These are phyloP conservation scores for Noturus placidus DNA, from an alignment of 2,113 vertebrate species.

Conservation along the genomic window DNA sequence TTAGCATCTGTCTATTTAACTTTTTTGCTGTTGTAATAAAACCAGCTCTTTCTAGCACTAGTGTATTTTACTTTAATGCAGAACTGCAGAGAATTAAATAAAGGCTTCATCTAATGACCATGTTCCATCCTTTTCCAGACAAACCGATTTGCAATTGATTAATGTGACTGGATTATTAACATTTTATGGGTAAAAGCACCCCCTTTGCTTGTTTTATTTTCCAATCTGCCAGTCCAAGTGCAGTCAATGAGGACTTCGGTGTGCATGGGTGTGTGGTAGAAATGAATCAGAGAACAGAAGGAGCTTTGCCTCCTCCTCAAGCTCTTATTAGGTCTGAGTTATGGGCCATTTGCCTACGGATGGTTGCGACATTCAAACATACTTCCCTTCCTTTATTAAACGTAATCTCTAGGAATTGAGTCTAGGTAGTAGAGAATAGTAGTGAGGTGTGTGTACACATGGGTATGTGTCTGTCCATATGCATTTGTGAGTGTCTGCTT, in stretches of 20 bases:
- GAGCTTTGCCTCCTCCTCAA: slow-evolving; percentile 20
- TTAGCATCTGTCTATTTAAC: background rate
- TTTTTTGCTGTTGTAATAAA: background rate
- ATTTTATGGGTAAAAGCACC: slow-evolving; percentile 40
- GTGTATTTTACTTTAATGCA: background rate
- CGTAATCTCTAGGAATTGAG: slow-evolving; percentile 32
- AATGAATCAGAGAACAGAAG: slow-evolving; percentile 40
- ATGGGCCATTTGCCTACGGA: slow-evolving; percentile 41
- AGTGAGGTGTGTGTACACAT: background rate
- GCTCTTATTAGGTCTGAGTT: slow-evolving; percentile 48
- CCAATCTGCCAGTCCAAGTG: slow-evolving; percentile 1
- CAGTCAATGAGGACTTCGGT: slow-evolving; percentile 13
- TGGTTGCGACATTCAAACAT: slow-evolving; percentile 34
- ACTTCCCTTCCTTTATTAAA: slow-evolving; percentile 35
- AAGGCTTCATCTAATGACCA: background rate
- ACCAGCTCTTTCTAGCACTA: background rate
- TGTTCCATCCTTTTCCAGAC: background rate
- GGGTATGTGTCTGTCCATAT: background rate
- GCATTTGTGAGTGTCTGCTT: background rate
- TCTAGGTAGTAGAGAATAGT: background rate
- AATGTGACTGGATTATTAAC: slow-evolving; percentile 41
- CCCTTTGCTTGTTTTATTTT: background rate
- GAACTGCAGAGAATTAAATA: background rate
- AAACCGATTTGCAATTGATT: slow-evolving; percentile 22
- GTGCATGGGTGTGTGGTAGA: background rate